phyloP scores from a whole-genome alignment of 2,888 invertebrate species.

The Thyatira batis region DNA sequence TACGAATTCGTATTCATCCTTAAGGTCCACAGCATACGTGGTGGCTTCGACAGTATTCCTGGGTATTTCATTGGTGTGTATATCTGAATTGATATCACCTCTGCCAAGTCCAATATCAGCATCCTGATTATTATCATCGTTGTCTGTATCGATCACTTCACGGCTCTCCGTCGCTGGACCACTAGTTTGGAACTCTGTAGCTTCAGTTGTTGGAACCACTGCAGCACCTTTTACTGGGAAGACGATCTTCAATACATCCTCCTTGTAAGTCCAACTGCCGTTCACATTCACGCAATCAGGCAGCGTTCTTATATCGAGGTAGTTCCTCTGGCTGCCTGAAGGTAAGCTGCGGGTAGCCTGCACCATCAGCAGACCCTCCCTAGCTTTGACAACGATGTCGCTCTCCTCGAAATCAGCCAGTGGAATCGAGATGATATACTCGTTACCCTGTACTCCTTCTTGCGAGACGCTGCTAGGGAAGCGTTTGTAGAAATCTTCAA shows the following conservation, averaged over 20 bases:
- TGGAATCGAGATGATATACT: slow-evolving; percentile 55
- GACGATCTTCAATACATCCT: slow-evolving; percentile 47
- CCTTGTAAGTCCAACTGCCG: slow-evolving; percentile 60
- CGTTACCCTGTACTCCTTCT: slow-evolving; percentile 46
- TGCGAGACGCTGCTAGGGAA: slow-evolving; percentile 44
- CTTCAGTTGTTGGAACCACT: slow-evolving; percentile 15
- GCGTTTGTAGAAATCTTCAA: slow-evolving; percentile 43
- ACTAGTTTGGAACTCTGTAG: slow-evolving; percentile 11
- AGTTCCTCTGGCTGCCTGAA: slow-evolving; percentile 35
- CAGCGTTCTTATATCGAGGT: slow-evolving; percentile 52
- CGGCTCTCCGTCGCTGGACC: slow-evolving; percentile 30
- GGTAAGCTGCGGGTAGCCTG: slow-evolving; percentile 51
- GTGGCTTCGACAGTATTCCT: slow-evolving; percentile 52
- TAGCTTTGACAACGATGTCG: slow-evolving; percentile 67
- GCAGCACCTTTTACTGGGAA: slow-evolving; percentile 48
- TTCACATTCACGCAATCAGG: slow-evolving; percentile 48
- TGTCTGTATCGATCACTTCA: slow-evolving; percentile 48
- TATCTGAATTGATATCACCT: slow-evolving; percentile 29
- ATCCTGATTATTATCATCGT: slow-evolving; percentile 26
- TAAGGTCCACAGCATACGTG: slow-evolving; percentile 65
- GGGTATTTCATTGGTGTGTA: slow-evolving; percentile 51
- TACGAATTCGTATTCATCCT: slow-evolving; percentile 65
- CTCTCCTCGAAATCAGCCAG: slow-evolving; percentile 57
- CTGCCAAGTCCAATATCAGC: slow-evolving; percentile 46
- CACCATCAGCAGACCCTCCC: slow-evolving; percentile 59